These are phyloP conservation scores for Phrynosoma platyrhinos DNA, from an alignment of 2,113 vertebrate species.

Conservation along the genomic window DNA sequence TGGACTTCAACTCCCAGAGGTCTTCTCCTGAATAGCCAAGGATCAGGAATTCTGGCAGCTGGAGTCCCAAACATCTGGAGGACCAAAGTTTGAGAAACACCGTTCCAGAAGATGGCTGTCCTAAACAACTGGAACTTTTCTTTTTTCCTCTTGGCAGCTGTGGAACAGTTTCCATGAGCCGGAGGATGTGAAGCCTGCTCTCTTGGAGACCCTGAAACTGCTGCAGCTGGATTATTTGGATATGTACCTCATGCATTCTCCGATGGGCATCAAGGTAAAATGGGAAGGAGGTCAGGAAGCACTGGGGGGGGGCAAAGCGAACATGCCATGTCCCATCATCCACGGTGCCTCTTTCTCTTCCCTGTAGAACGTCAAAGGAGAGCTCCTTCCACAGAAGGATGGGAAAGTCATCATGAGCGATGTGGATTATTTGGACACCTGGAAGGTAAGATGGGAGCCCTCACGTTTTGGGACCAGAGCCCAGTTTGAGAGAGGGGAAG, in stretches of 20 bases:
- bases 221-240: slow-evolving; percentile 2
- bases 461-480: neutral
- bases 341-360: no score
- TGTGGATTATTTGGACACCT: slow-evolving; percentile 81
- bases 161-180: slow-evolving; percentile 39
- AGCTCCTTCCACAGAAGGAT: slow-evolving; percentile 75
- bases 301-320: no score
- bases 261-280: slow-evolving; percentile 34
- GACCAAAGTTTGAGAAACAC: no score
- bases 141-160: slow-evolving; percentile 20
- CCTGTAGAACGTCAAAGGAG: slow-evolving; percentile 73
- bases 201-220: neutral
- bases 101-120: neutral
- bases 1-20: no score
- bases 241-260: slow-evolving; percentile 47
- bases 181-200: slow-evolving; percentile 9
- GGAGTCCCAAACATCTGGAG: no score
- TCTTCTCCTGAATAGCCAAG: no score
- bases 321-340: no score
- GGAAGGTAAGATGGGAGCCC: slow-evolving; percentile 74
- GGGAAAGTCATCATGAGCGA: slow-evolving; percentile 69
- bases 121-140: no score
- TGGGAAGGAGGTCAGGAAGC: no score
- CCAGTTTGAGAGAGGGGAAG: neutral
- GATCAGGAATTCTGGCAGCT: no score